Evolutionary conservation across 2,113 vertebrate species (phyloP), one percentile per base, ranked within the genome.

Genomic region (Archilochus colubris): DNA sequence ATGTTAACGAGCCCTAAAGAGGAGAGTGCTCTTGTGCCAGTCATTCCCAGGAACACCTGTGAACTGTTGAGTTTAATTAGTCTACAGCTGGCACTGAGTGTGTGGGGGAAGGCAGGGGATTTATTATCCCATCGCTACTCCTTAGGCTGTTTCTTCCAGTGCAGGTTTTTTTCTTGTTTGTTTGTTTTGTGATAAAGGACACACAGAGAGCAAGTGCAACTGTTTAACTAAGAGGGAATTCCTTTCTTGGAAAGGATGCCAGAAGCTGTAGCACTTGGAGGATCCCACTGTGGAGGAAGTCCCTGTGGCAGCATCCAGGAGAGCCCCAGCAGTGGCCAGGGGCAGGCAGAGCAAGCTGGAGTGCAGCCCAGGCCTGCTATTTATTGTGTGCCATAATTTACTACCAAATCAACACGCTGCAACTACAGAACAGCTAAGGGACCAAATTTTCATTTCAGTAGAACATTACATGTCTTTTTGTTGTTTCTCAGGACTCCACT

Each of bases 51-150:
- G 44, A 97, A 95, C 93, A 96, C 83, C 90, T 95, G 88, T 80
- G 91, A 96, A 96, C 68, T 82, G 55, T 62, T 95, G 85, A 83
- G 91, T 90, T 97, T 94, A 96, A 96, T 94, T 92, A 96, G 93
- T 53, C 94, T 72, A 73, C 82, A 95, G 92, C 91, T 94, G 94
- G 92, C 89, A 92, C 67, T 1, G 48, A 93, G 61, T 48, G 77
- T 70, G 73, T 64, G 91, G 44, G 67, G 33, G 69, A 96, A 95
- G 93, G 76, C 78, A 58, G 74, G 72, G 89, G 86, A 94, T 94
- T 96, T 96, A 82, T 94, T 90, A 94, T 83, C 61, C 1, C 15
- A 92, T 79, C 91, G 40, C 74, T 87, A 94, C 69, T 70, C 77
- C 83, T 91, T 9, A 73, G 13, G 67, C n/a, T 89, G 55, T 77